A percentile compares a stretch with the other conserved stretches of the same genome.
Evolutionary conservation across 2,888 invertebrate genomes (phyloP).

Genomic region (Cantharis nigra): DNA sequence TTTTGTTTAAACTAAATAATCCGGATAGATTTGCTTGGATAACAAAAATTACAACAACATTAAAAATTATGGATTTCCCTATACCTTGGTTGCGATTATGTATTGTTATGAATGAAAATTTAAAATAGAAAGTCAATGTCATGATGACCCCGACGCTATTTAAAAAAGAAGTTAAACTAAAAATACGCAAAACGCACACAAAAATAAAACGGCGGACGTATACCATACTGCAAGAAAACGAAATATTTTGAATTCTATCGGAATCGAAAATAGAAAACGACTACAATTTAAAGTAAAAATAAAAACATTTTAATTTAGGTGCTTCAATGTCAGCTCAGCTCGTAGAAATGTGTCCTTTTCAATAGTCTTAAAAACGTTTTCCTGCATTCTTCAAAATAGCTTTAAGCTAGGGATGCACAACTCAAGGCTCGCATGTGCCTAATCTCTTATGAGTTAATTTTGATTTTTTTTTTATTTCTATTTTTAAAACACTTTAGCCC

Average conservation of each 20-base stretch:
- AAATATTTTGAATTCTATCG: background rate
- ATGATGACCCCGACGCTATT: background rate
- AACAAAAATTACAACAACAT: background rate
- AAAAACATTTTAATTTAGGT: background rate
- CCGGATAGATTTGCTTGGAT: background rate
- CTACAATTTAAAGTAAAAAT: background rate
- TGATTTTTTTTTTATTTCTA: too few species aligned
- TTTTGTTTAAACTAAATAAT: background rate
- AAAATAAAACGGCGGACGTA: background rate
- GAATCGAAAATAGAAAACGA: background rate
- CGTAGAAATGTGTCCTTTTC: background rate
- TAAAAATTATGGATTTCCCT: background rate
- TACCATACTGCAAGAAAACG: background rate
- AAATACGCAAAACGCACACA: background rate
- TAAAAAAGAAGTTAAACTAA: background rate
- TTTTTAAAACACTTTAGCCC: too few species aligned
- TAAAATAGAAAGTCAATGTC: background rate
- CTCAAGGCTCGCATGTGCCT: too few species aligned
- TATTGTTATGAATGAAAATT: background rate
- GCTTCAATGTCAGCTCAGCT: background rate
- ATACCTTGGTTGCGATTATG: background rate
- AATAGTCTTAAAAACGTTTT: too few species aligned
- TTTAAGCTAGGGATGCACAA: too few species aligned
- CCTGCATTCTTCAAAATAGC: too few species aligned
- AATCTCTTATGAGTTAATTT: too few species aligned